Evolutionary conservation across 1,140 invertebrate species (phyloP), one percentile per base, ranked within the genome.

Genomic region (Lordiphosa stackelbergi): DNA sequence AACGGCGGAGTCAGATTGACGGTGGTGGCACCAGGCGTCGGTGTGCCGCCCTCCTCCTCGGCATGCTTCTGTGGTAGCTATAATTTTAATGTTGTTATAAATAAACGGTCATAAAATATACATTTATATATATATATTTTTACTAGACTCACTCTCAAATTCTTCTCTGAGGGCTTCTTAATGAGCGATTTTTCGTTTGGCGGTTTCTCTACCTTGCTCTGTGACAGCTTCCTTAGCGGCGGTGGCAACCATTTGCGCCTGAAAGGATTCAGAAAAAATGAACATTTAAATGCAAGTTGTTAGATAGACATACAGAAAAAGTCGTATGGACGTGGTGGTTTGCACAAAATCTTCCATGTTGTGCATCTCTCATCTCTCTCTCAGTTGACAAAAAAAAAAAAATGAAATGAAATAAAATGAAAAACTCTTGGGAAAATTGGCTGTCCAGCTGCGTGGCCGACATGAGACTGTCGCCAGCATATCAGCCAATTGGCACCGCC

Each of bases 161-260:
- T 92, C 86, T 95, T 95, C 86, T 95, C 94, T 38, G 94, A 94
- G 52, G 90, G 90, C 64, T 92, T 92, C 88, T 95, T 95, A 87
- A 94, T 92, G 47, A 93, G 88, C 54, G 92, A 89, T 10, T 69
- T 89, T 70, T 66, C 89, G 69, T 68, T 87, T 65, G 56, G 90
- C 73, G 69, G 90, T 71, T 97, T 96, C 66, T 97, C 96, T 37
- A 94, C 91, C 89, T 96, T 96, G 42, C 93, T 93, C 87, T 96
- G 94, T 69, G 95, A 97, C 56, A 96, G 90, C 88, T 98, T 98
- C 53, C 96, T 92, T 43, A 97, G 90, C 31, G 94, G 94, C 53
- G 93, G 94, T 47, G 95, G 95, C 53, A 98, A 89, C 96, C 96
- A 98, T 92, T 97, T 97, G 87, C 95, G 93, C 74, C 91, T 93